Conservation (phyloP, 30 jellyfish, hydroid and myxozoan species). For the Pelagia noctiluca region DNA sequence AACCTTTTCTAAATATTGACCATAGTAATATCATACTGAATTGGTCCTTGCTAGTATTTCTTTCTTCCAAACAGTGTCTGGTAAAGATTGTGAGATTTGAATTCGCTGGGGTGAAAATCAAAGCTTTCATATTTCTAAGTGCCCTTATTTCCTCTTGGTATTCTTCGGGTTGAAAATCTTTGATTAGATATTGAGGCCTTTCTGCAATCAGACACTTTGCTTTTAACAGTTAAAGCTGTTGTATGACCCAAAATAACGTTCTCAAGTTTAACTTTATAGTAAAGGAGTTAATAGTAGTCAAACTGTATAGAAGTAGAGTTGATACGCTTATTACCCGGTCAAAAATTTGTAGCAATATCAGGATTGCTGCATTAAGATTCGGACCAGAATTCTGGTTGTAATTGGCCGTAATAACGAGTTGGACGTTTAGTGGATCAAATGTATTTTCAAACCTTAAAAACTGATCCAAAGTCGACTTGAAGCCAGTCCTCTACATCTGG, state of each 20-base stretch:
- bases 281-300: too few relatives aligned
- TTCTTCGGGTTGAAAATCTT: neutral
- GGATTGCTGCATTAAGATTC: too few relatives aligned
- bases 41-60: neutral
- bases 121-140: neutral
- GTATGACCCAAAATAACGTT: too few relatives aligned
- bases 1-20: too few relatives aligned
- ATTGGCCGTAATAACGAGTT: neutral
- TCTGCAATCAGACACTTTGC: too few relatives aligned
- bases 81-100: neutral
- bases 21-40: slow-evolving; percentile 2
- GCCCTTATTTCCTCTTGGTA: neutral
- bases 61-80: neutral
- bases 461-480: slow-evolving; percentile 75
- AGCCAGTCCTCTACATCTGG: slow-evolving; percentile 30
- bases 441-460: slow-evolving; percentile 41
- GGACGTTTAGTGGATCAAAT: slow-evolving; percentile 23
- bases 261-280: too few relatives aligned
- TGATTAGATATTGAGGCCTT: neutral
- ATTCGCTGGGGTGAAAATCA: neutral
- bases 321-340: too few relatives aligned
- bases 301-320: too few relatives aligned
- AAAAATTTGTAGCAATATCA: too few relatives aligned
- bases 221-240: too few relatives aligned
- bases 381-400: too few relatives aligned